Evolutionary conservation across 1,140 invertebrate species (phyloP).

Genomic region (Diprion similis): DNA sequence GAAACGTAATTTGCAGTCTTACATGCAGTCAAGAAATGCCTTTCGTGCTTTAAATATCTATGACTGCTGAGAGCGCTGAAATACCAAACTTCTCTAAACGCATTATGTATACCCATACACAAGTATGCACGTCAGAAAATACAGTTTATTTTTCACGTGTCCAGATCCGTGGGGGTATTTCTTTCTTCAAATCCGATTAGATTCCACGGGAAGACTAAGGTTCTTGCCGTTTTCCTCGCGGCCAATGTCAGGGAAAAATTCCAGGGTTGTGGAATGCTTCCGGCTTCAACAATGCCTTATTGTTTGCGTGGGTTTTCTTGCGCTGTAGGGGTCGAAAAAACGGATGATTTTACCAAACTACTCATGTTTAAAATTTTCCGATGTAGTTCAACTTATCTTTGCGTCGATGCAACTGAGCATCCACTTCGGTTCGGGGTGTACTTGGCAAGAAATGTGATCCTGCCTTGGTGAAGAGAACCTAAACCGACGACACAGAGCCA

Average conservation of each 20-base stretch:
- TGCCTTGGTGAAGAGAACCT: not conserved
- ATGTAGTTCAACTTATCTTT: slow-evolving; percentile 31
- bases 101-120: too few relatives aligned
- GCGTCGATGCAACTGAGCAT: slow-evolving; percentile 25
- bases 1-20: too few relatives aligned
- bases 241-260: not conserved
- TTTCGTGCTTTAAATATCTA: too few relatives aligned
- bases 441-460: not conserved
- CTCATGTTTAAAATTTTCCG: not conserved
- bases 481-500: not conserved
- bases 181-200: not conserved
- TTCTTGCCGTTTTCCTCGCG: not conserved
- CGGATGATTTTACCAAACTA: not conserved
- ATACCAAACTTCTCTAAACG: too few relatives aligned
- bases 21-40: too few relatives aligned
- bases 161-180: too few relatives aligned
- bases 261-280: not conserved
- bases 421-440: slow-evolving; percentile 17
- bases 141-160: too few relatives aligned
- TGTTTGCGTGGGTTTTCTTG: not conserved
- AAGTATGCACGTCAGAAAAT: too few relatives aligned
- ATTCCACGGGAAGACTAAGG: not conserved
- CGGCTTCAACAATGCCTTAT: not conserved
- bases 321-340: not conserved
- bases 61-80: too few relatives aligned